phyloP scores from a whole-genome alignment of 2,888 invertebrate species.

The Leucoptera coffeella region DNA sequence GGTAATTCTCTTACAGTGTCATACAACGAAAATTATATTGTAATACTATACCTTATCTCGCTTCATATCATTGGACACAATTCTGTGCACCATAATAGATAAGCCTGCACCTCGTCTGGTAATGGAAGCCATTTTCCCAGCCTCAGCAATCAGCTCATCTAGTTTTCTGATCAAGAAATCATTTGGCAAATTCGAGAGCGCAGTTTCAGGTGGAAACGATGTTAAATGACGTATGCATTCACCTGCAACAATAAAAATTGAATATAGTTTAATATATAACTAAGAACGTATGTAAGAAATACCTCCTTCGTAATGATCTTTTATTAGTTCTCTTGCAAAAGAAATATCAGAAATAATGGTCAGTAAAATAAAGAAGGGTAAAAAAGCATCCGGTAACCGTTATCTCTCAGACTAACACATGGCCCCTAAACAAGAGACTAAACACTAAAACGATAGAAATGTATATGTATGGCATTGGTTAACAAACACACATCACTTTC shows the following conservation, averaged over 20 bases:
- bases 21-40: constrained; percentile 1
- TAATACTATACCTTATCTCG: constrained; percentile 29
- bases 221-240: constrained; percentile 41
- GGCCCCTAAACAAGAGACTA: too few species aligned
- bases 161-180: constrained; percentile 29
- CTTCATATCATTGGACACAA: constrained; percentile 62
- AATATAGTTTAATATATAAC: too few species aligned
- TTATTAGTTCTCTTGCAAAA: too few species aligned
- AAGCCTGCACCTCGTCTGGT: constrained; percentile 75
- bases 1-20: too few species aligned
- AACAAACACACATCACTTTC: too few species aligned
- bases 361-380: too few species aligned
- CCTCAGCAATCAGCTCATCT: constrained; percentile 28
- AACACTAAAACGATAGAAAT: too few species aligned
- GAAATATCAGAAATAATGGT: too few species aligned
- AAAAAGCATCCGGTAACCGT: too few species aligned
- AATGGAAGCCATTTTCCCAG: constrained; percentile 43
- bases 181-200: constrained; percentile 27
- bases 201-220: constrained; percentile 14
- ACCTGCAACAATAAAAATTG: constrained; percentile 18
- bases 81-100: constrained; percentile 68
- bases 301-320: too few species aligned
- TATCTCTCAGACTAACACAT: too few species aligned
- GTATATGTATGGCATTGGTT: too few species aligned
- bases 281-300: background rate